Conservation (phyloP, 2,888 invertebrate species). For the Xanthia togata region DNA sequence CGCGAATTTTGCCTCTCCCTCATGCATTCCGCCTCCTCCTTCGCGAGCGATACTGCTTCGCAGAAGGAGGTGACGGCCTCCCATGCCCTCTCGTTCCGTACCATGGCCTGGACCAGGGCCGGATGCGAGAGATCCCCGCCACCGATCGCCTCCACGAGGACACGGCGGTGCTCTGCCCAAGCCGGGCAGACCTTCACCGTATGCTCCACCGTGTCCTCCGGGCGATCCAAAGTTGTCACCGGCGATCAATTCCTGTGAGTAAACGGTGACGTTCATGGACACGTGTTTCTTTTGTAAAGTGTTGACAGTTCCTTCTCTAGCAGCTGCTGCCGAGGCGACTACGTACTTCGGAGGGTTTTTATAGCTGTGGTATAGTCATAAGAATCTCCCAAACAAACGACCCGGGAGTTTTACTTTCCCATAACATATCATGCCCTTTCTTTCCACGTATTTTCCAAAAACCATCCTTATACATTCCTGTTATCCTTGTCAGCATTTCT, state of each 20-base stretch:
- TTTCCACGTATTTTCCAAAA: conserved; percentile 3
- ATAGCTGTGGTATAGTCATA: background rate
- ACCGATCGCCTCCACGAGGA: too few relatives aligned
- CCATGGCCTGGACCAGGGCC: too few relatives aligned
- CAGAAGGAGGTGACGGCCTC: too few relatives aligned
- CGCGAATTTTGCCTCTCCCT: too few relatives aligned
- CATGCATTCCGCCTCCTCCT: too few relatives aligned
- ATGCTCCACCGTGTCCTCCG: too few relatives aligned
- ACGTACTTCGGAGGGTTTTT: background rate
- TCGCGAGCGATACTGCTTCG: too few relatives aligned
- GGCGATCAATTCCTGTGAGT: background rate
- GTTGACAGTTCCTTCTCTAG: background rate
- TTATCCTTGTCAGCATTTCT: background rate
- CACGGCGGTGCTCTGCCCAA: too few relatives aligned
- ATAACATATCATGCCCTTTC: background rate
- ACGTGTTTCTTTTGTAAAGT: background rate
- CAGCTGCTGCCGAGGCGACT: background rate
- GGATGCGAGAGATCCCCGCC: too few relatives aligned
- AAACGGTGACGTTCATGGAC: background rate
- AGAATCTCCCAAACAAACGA: background rate
- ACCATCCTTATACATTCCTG: background rate
- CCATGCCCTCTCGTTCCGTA: too few relatives aligned
- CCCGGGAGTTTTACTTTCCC: background rate
- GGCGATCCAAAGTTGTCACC: too few relatives aligned
- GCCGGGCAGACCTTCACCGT: too few relatives aligned